Conservation (phyloP, 2,888 invertebrate genomes). For the Artemia sinica region DNA sequence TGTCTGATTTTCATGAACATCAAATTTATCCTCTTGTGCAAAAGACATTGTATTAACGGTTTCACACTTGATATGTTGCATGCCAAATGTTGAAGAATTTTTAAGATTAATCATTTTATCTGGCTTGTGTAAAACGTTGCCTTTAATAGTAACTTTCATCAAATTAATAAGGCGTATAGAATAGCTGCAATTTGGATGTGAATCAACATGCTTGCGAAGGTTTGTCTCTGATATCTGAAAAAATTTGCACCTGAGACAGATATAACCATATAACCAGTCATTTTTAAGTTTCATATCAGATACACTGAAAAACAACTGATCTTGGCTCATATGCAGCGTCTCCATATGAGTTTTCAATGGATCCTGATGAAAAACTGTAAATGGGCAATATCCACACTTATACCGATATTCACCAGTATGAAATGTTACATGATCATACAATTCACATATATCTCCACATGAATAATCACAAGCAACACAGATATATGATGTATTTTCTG, state of each 20-base stretch:
- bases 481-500: slow-evolving; percentile 16
- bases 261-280: slow-evolving; percentile 36
- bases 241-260: slow-evolving; percentile 54
- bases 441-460: slow-evolving; percentile 28
- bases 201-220: slow-evolving; percentile 43
- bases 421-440: slow-evolving; percentile 52
- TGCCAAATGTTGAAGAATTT: too few species aligned
- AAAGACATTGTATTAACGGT: too few species aligned
- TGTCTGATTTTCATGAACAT: too few species aligned
- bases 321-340: slow-evolving; percentile 21
- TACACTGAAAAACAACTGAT: slow-evolving; percentile 17
- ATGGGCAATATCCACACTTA: slow-evolving; percentile 42
- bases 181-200: slow-evolving; percentile 2
- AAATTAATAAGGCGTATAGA: not conserved
- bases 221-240: slow-evolving; percentile 45
- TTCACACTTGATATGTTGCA: too few species aligned
- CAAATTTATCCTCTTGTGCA: too few species aligned
- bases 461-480: slow-evolving; percentile 32
- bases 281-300: not conserved
- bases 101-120: too few species aligned
- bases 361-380: slow-evolving; percentile 20
- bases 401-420: slow-evolving; percentile 64
- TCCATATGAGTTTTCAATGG: slow-evolving; percentile 24
- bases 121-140: not conserved
- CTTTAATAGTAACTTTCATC: not conserved